These are phyloP conservation scores for Caenorhabditis inopinata DNA, from an alignment of 1,140 invertebrate species.

Conservation along the genomic window DNA sequence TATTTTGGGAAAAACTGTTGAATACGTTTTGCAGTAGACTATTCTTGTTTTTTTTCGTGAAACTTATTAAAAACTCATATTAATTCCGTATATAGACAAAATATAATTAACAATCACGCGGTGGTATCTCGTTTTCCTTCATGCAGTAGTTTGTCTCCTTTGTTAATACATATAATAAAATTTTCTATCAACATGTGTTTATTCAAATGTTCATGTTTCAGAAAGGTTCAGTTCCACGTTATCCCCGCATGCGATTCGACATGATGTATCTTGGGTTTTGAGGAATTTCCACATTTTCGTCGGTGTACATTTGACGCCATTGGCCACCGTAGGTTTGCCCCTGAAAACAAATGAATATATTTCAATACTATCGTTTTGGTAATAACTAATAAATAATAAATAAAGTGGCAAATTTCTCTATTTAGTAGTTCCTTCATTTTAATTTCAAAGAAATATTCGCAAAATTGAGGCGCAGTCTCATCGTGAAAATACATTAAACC, in stretches of 20 bases:
- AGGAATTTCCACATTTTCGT: not conserved
- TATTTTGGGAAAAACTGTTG: slow-evolving; percentile 12
- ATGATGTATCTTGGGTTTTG: slow-evolving; percentile 26
- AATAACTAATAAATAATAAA: no score
- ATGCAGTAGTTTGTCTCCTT: not conserved
- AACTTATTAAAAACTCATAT: not conserved
- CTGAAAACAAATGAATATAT: not conserved
- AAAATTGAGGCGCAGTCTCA: no score
- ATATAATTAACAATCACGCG: not conserved
- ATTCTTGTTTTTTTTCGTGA: not conserved
- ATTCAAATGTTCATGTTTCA: not conserved
- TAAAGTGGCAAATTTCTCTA: no score
- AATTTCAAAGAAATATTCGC: no score
- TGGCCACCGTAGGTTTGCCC: slow-evolving; percentile 8
- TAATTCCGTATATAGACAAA: not conserved
- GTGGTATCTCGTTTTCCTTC: slow-evolving; percentile 4
- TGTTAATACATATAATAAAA: not conserved
- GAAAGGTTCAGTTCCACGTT: not conserved
- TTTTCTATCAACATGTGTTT: not conserved
- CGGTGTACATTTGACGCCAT: slow-evolving; percentile 31
- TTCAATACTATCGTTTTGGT: no score
- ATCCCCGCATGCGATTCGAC: slow-evolving; percentile 22
- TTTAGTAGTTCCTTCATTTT: no score
- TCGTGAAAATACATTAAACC: no score
- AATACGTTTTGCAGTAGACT: not conserved